A percentile compares a stretch with the other conserved stretches of the same genome.
Evolutionary conservation across 2,797 vertebrate genomes (phyloP).

Genomic region (Silurus aristotelis): DNA sequence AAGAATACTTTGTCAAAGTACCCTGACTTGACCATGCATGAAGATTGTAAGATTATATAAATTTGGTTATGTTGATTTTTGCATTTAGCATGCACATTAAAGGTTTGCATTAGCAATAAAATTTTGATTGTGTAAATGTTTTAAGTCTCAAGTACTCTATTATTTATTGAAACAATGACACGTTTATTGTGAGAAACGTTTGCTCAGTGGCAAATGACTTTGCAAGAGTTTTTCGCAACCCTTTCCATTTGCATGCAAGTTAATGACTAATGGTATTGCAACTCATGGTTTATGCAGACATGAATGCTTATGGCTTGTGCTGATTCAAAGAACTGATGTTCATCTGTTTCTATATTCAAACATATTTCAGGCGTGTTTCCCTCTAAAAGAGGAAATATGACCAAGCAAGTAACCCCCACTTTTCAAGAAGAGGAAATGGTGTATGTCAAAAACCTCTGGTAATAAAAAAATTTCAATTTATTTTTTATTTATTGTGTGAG

Average conservation of each 20-base stretch:
- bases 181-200: not conserved
- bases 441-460: too few species aligned
- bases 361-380: too few species aligned
- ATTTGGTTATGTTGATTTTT: too few species aligned
- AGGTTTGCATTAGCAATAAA: not conserved
- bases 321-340: not conserved
- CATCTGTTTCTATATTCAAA: not conserved
- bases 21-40: too few species aligned
- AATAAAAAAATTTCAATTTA: too few species aligned
- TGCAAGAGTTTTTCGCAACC: not conserved
- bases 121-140: not conserved
- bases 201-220: not conserved
- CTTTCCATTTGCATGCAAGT: not conserved
- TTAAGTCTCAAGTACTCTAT: not conserved
- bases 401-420: too few species aligned
- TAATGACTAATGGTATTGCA: not conserved
- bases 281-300: not conserved
- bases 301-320: not conserved
- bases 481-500: too few species aligned
- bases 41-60: too few species aligned
- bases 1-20: too few species aligned
- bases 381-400: too few species aligned
- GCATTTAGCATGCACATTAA: not conserved
- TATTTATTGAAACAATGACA: not conserved
- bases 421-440: too few species aligned